These are phyloP conservation scores for Anthophora plumipes DNA, from an alignment of 2,888 invertebrate species.

Conservation along the genomic window DNA sequence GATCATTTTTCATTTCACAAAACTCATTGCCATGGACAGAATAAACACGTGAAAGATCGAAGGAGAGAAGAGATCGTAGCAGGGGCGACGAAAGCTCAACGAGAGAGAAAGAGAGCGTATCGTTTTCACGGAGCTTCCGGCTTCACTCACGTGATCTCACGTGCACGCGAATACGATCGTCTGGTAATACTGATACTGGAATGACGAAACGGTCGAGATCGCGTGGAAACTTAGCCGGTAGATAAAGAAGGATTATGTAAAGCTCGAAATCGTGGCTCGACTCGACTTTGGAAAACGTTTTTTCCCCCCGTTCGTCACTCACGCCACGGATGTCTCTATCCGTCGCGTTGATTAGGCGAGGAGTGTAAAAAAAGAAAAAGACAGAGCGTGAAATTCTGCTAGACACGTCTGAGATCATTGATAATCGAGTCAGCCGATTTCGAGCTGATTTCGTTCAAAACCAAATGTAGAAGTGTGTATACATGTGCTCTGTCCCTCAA, in stretches of 20 bases:
- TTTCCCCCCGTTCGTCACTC: not conserved
- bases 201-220: slow-evolving; percentile 5
- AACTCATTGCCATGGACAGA: not conserved
- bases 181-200: too few relatives aligned
- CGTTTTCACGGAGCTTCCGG: not conserved
- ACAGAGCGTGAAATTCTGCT: slow-evolving; percentile 13
- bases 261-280: slow-evolving; percentile 29
- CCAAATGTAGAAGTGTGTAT: slow-evolving; percentile 11
- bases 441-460: slow-evolving; percentile 4
- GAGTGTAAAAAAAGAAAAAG: slow-evolving; percentile 9
- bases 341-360: not conserved
- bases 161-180: not conserved
- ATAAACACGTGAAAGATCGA: too few relatives aligned
- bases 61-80: not conserved
- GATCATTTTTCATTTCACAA: not conserved
- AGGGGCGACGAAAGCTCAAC: not conserved
- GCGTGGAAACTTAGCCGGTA: slow-evolving; percentile 20
- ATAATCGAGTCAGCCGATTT: slow-evolving; percentile 24
- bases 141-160: not conserved
- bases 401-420: slow-evolving; percentile 17
- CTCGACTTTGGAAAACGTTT: slow-evolving; percentile 12
- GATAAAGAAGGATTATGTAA: slow-evolving; percentile 36
- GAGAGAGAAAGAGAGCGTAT: not conserved
- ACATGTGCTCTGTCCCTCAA: slow-evolving; percentile 8
- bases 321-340: not conserved